A percentile compares a stretch with the other conserved stretches of the same genome.
Conservation (phyloP, 23 tunicate species). For the Clavelina lepadiformis region DNA sequence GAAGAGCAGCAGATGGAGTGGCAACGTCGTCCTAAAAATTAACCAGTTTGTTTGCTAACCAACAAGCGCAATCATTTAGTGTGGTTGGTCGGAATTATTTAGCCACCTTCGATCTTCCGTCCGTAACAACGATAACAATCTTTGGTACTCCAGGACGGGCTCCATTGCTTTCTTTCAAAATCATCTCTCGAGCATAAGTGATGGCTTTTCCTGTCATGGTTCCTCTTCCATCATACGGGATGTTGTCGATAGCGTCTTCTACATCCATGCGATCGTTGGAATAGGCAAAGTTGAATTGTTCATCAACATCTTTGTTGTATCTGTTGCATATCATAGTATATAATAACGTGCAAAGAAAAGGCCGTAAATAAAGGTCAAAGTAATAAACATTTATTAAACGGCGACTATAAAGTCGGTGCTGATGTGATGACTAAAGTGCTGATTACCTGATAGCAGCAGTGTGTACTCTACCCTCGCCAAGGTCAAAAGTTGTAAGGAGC, state of each 20-base stretch:
- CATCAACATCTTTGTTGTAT: conserved; percentile 71
- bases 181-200: conserved; percentile 47
- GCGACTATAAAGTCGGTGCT: neutral
- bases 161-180: conserved; percentile 40
- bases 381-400: neutral
- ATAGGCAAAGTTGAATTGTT: conserved; percentile 48
- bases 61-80: too few species aligned
- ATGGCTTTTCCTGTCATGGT: conserved; percentile 79
- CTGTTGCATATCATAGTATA: too few species aligned
- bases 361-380: too few species aligned
- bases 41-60: neutral
- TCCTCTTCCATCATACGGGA: conserved; percentile 77
- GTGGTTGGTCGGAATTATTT: too few species aligned
- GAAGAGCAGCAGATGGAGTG: conserved; percentile 47
- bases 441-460: conserved; percentile 68
- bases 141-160: conserved; percentile 58
- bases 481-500: conserved; percentile 50
- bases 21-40: conserved; percentile 53
- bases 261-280: conserved; percentile 39
- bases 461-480: conserved; percentile 54
- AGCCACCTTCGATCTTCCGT: conserved; percentile 76
- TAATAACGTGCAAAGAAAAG: too few species aligned
- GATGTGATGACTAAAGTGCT: too few species aligned
- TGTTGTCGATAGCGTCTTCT: conserved; percentile 53
- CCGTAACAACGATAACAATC: conserved; percentile 79